Evolutionary conservation across 1,140 invertebrate species (phyloP).

Genomic region (Trichogramma pretiosum): DNA sequence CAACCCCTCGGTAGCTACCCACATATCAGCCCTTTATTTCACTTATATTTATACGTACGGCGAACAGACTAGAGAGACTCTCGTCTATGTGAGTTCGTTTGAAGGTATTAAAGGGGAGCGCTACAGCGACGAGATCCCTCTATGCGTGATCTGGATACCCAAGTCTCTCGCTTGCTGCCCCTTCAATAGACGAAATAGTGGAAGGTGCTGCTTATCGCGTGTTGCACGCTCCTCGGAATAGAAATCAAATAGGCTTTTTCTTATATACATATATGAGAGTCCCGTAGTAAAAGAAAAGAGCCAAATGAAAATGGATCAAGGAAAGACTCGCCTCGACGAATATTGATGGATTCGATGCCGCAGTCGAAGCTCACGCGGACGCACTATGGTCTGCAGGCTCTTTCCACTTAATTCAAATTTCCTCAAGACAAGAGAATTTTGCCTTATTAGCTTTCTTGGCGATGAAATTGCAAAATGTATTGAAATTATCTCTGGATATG

Average conservation of each 20-base stretch:
- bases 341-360: neutral
- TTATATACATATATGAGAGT: neutral
- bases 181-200: too few species aligned
- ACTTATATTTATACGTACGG: too few species aligned
- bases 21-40: conserved; percentile 46
- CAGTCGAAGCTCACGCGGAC: too few species aligned
- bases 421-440: too few species aligned
- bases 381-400: too few species aligned
- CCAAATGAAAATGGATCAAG: conserved; percentile 9
- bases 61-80: neutral
- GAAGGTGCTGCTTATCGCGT: too few species aligned
- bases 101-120: conserved; percentile 44
- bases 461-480: too few species aligned
- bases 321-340: neutral
- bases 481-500: too few species aligned
- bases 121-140: too few species aligned
- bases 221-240: conserved; percentile 21
- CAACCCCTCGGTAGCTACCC: conserved; percentile 28
- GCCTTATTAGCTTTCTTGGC: too few species aligned
- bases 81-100: conserved; percentile 31
- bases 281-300: too few species aligned
- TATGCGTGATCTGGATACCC: conserved; percentile 42
- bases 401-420: too few species aligned
- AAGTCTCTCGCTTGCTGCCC: conserved; percentile 36
- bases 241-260: conserved; percentile 1